Evolutionary conservation across 2,888 invertebrate genomes (phyloP), one percentile per base, ranked within the genome.

Genomic region (Lycaena phlaeas): DNA sequence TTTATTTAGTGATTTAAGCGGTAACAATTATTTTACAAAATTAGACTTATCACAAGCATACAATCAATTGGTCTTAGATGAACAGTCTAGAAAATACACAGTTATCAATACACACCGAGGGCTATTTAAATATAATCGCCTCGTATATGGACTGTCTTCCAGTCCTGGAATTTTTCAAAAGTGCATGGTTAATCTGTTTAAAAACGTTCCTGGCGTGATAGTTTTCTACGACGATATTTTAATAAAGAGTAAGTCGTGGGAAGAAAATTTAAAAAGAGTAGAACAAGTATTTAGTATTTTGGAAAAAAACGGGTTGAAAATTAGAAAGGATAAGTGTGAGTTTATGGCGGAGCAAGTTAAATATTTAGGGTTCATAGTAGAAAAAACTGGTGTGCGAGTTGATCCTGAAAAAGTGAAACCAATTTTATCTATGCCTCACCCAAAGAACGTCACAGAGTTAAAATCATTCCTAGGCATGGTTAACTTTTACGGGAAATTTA

Each of bases 221-320:
- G 45, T 48, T 1, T 48, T 48, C 14, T n/a, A 45, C 3, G 45
- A 48, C 27, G 43, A 48, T 27, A 25, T 48, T 7, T 38, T 45
- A 15, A 48, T 48, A 11, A 36, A 44, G 1, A 39, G 43, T 14
- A 38, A 18, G 2, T 9, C 2, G 4, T 7, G 2, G 6, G 22
- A 22, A 2, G 30, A 36, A 6, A 43, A 48, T 36, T 27, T 45
- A 2, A 26, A 28, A 1, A 45, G 40, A 31, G 34, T 48, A 12
- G 5, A 44, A 15, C 42, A 44, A 18, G 43, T 44, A 2, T 45
- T 48, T 29, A 15, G 36, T 3, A 22, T 45, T 4, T 14, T 48
- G 11, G 2, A 42, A 14, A 2, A n/a, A 1, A 14, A 27, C 30
- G 45, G 45, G 0, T 22, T 48, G 0, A 22, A 15, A 26, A 14